Evolutionary conservation across 1,140 invertebrate species (phyloP), one percentile per base, ranked within the genome.

Genomic region (Cecropterus lyciades): DNA sequence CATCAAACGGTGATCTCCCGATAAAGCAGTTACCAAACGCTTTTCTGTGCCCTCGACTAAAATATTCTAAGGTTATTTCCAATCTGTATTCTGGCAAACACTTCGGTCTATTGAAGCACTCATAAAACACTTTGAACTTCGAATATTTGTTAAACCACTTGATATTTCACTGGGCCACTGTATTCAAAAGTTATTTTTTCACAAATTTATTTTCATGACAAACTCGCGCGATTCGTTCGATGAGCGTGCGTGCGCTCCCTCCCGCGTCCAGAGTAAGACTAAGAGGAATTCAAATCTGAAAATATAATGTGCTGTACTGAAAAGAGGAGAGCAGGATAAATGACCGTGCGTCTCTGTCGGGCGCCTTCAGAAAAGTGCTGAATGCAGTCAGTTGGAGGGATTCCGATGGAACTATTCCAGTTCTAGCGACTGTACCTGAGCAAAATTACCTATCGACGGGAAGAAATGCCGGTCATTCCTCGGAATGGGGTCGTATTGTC

Each of bases 281-380:
- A 57, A 57, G 56, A 43, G 56, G 20, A 68, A 55, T 60, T 45
- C 15, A 57, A 69, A 42, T 68, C 67, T 69, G 67, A 69, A 69
- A 69, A 69, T 69, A 68, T 60, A 68, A 52, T 49, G 55, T 53
- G 59, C 52, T 33, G 42, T 48, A 37, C 67, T 63, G 67, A 68
- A 68, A 67, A 42, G 51, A n/a, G 42, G 10, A n/a, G 33, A 68
- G 30, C 13, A 57, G 33, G 59, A 49, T 3, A 33, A 0, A 13
- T 40, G 43, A 40, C 33, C 7, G 17, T 30, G 3, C 0, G 24
- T 69, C 60, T 24, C 59, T 57, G 9, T 69, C 45, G 14, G 3
- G 24, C 60, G 43, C 43, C 67, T 69, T 69, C 67, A 42, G 67
- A 69, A 64, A 68, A 60, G 16, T 51, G 52, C 52, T 69, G 59